Conservation (phyloP, 2,888 invertebrate species). For the Drosophila nr. fundita region DNA sequence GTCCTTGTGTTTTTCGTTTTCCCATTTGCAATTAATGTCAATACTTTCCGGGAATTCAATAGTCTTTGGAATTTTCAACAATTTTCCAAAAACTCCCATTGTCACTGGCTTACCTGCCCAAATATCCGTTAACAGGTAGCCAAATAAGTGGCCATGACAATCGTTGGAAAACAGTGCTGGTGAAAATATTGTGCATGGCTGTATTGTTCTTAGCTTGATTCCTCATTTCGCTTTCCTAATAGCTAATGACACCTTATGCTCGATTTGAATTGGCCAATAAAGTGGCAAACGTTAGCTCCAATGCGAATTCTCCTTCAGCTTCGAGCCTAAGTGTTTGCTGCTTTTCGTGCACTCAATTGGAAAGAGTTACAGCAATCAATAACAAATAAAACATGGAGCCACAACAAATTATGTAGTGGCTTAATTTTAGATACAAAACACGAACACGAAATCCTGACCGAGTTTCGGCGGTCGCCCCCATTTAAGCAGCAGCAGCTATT, state of each 20-base stretch:
- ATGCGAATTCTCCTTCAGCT: constrained; percentile 2
- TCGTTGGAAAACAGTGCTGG: constrained; percentile 37
- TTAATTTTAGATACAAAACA: constrained; percentile 70
- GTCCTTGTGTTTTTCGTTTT: constrained; percentile 13
- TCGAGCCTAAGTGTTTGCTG: neutral
- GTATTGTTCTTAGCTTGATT: constrained; percentile 2
- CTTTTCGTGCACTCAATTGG: constrained; percentile 43
- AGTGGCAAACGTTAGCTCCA: constrained; percentile 20
- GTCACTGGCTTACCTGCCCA: constrained; percentile 50
- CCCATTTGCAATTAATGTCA: constrained; percentile 41
- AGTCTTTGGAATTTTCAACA: constrained; percentile 32
- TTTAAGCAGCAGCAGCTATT: constrained; percentile 5
- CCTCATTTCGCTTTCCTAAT: neutral
- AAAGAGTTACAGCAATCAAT: constrained; percentile 68
- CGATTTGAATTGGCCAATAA: constrained; percentile 16
- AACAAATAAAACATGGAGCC: constrained; percentile 56
- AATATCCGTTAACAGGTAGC: constrained; percentile 49
- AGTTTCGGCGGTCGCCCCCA: constrained; percentile 53
- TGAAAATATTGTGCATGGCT: constrained; percentile 40
- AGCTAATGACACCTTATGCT: neutral
- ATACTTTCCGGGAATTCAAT: constrained; percentile 57
- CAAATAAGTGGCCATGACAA: constrained; percentile 30
- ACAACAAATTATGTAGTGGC: constrained; percentile 61
- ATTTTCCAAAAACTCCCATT: constrained; percentile 27
- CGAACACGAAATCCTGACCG: constrained; percentile 67